phyloP scores from a whole-genome alignment of 2,888 invertebrate species.

The Aspidiotus rigidus region DNA sequence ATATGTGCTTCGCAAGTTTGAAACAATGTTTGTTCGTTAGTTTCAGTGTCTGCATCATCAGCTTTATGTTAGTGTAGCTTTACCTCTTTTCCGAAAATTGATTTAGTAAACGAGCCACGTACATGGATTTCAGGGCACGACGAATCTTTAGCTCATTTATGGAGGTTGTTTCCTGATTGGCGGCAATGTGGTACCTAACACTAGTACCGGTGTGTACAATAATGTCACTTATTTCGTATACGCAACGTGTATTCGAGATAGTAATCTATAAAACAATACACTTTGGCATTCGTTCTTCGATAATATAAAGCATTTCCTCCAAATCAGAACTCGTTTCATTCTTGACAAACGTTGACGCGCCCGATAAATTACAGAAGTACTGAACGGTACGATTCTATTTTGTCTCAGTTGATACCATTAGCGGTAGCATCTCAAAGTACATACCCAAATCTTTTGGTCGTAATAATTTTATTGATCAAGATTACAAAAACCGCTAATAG shows the following conservation, averaged over 20 bases:
- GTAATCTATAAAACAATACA: background rate
- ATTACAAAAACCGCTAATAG: too few species aligned
- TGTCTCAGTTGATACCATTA: too few species aligned
- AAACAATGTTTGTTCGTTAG: conserved; percentile 34
- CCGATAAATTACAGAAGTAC: too few species aligned
- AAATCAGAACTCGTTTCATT: too few species aligned
- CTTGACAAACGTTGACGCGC: too few species aligned
- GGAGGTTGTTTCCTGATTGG: conserved; percentile 33
- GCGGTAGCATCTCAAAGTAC: too few species aligned
- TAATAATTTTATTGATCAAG: too few species aligned
- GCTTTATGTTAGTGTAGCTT: conserved; percentile 24
- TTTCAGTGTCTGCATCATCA: conserved; percentile 33
- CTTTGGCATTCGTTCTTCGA: too few species aligned
- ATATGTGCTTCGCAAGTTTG: conserved; percentile 32
- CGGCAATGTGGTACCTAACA: conserved; percentile 24
- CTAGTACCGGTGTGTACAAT: background rate
- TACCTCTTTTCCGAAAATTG: conserved; percentile 27
- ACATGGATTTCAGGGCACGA: conserved; percentile 25
- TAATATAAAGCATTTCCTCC: too few species aligned
- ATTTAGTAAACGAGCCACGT: conserved; percentile 32
- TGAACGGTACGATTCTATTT: too few species aligned
- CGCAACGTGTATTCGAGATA: conserved; percentile 24
- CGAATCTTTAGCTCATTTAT: conserved; percentile 33
- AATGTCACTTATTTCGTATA: conserved; percentile 29
- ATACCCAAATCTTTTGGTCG: too few species aligned